These are phyloP conservation scores for Drosophila sturtevanti DNA, from an alignment of 1,140 invertebrate species.

Conservation along the genomic window DNA sequence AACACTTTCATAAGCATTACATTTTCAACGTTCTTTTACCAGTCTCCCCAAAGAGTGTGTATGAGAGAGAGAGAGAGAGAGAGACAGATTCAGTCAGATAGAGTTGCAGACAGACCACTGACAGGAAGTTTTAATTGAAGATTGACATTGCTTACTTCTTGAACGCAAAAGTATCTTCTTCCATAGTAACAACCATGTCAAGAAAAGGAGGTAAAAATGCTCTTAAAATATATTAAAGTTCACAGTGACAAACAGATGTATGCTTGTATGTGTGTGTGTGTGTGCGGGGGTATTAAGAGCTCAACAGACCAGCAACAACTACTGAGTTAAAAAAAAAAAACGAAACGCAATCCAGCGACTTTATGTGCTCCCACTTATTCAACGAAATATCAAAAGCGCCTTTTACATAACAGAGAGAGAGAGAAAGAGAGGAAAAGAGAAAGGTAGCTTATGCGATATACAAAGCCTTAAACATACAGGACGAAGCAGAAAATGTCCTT, in stretches of 20 bases:
- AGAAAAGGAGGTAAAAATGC: constrained; percentile 5
- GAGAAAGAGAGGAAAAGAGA: background rate
- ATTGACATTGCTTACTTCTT: constrained; percentile 55
- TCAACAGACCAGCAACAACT: constrained; percentile 45
- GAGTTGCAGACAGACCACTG: constrained; percentile 8
- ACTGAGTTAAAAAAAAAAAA: constrained; percentile 21
- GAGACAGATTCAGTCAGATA: background rate
- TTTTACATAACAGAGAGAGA: constrained; percentile 37
- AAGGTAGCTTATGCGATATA: constrained; percentile 42
- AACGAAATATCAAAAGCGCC: constrained; percentile 59
- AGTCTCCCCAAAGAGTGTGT: constrained; percentile 29
- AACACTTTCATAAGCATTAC: constrained; percentile 48
- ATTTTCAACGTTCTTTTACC: constrained; percentile 1
- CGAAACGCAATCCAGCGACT: constrained; percentile 65
- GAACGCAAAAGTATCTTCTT: constrained; percentile 22
- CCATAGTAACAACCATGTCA: constrained; percentile 30
- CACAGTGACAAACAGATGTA: constrained; percentile 62
- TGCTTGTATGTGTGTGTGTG: constrained; percentile 11
- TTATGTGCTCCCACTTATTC: constrained; percentile 66
- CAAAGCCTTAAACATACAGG: constrained; percentile 28
- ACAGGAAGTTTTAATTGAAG: constrained; percentile 76
- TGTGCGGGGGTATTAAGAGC: constrained; percentile 46
- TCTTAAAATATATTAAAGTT: constrained; percentile 62
- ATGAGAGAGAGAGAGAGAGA: background rate
- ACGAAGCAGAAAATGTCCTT: constrained; percentile 57